Evolutionary conservation across 2,888 invertebrate genomes (phyloP), one percentile per base, ranked within the genome.

Genomic region (Kuschelorhynchus macadamiae): DNA sequence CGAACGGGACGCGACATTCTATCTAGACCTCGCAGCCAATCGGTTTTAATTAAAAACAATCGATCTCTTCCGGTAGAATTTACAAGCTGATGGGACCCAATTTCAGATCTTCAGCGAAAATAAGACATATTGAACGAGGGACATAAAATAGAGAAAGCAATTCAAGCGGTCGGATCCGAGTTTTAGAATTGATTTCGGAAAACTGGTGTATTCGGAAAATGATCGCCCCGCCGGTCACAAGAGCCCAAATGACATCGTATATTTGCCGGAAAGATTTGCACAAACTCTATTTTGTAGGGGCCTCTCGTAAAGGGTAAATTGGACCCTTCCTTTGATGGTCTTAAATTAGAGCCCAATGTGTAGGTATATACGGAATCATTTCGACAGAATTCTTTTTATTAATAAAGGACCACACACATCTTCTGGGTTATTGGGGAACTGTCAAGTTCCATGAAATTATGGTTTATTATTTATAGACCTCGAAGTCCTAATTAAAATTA

Each of bases 81-180:
- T 66, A 66, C 60, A 66, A 66, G 67, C 61, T 53, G 60, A 60
- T 36, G 52, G 55, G 64, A 33, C 46, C 47, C 60, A 53, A 60
- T 66, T 66, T 41, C 65, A 44, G 52, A 53, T 67, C 72, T 71
- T 62, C 74, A 73, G 74, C 72, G 71, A 69, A 77, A 77, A 73
- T 76, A 78, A 78, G 79, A 78, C 78, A 76, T 78, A 79, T 77
- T 75, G 78, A 79, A 80, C 77, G 77, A 75, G 75, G 76, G 77
- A 77, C 80, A 80, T 78, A 81, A 81, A 81, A 77, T 77, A 80
- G 78, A 78, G 79, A 81, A 81, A 80, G 81, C 81, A 81, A 81
- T 82, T 81, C 77, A 78, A 78, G 77, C 79, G 78, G 77, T 79
- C 79, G 79, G 75, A 76, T 73, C 78, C 74, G 76, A 70, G 61